Conservation (phyloP, 2,797 vertebrate genomes). For the Sebastes oblongus region DNA sequence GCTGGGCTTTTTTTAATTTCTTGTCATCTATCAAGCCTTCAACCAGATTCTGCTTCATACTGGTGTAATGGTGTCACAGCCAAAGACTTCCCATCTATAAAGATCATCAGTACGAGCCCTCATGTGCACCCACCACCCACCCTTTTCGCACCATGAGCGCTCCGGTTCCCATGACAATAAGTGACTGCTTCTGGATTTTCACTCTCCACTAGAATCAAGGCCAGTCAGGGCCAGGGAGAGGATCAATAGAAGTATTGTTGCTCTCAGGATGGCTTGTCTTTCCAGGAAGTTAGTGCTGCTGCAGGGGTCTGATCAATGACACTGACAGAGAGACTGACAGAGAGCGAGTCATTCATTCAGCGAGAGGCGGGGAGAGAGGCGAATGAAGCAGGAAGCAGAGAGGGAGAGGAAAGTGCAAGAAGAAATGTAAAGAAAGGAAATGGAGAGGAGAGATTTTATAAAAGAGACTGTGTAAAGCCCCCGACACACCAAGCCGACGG, state of each 20-base stretch:
- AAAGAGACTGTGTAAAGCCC: not conserved
- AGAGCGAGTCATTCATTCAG: conserved; percentile 66
- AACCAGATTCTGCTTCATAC: not conserved
- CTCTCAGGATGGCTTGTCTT: conserved; percentile 66
- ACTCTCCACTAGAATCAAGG: conserved; percentile 48
- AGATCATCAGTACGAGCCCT: conserved; percentile 18
- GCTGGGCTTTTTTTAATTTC: not conserved
- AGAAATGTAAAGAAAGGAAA: not conserved
- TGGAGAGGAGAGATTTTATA: not conserved
- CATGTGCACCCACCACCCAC: not conserved
- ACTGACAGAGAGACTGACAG: conserved; percentile 64
- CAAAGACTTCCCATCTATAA: conserved; percentile 11
- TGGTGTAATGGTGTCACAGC: not conserved
- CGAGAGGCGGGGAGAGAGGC: not conserved
- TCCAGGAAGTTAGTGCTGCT: conserved; percentile 74
- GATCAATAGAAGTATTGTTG: conserved; percentile 78
- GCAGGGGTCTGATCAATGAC: conserved; percentile 75
- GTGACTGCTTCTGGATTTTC: conserved; percentile 60
- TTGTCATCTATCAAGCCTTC: conserved; percentile 11
- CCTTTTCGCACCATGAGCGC: not conserved
- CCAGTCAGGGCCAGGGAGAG: conserved; percentile 54
- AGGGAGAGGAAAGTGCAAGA: not conserved
- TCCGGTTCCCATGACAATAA: conserved; percentile 69
- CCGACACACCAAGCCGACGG: no score
- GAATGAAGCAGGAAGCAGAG: conserved; percentile 16